These are phyloP conservation scores for Nephrotoma flavescens DNA, from an alignment of 2,888 invertebrate genomes.

Conservation along the genomic window DNA sequence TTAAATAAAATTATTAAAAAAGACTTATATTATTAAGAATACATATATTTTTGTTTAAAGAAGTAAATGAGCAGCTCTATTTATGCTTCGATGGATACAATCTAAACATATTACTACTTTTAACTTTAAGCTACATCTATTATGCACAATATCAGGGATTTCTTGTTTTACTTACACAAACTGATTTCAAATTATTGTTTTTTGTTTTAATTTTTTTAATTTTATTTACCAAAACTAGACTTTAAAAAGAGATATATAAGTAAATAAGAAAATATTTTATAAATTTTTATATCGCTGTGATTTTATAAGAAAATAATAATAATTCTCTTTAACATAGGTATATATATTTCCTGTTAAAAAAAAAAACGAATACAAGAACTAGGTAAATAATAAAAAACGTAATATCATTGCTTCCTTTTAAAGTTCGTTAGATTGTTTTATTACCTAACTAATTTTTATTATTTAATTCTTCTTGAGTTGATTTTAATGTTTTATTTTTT, in stretches of 20 bases:
- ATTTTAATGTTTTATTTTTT: background rate
- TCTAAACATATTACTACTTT: background rate
- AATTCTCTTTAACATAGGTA: background rate
- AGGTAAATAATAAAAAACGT: background rate
- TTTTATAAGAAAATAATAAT: background rate
- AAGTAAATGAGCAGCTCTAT: background rate
- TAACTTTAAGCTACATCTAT: background rate
- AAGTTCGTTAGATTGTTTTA: background rate
- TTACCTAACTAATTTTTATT: background rate
- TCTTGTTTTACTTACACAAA: background rate
- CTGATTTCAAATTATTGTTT: background rate
- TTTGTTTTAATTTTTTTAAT: background rate
- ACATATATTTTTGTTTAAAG: background rate
- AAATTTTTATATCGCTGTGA: background rate
- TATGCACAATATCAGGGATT: background rate
- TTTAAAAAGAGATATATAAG: background rate
- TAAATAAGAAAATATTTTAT: background rate
- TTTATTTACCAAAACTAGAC: background rate
- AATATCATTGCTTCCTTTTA: background rate
- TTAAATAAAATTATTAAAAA: background rate
- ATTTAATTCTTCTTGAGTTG: background rate
- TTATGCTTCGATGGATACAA: background rate
- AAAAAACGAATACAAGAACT: background rate
- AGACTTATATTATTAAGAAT: background rate
- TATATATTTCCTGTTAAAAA: background rate